Evolutionary conservation across 2,797 vertebrate species (phyloP), one percentile per base, ranked within the genome.

Genomic region (Falco novaeseelandiae): DNA sequence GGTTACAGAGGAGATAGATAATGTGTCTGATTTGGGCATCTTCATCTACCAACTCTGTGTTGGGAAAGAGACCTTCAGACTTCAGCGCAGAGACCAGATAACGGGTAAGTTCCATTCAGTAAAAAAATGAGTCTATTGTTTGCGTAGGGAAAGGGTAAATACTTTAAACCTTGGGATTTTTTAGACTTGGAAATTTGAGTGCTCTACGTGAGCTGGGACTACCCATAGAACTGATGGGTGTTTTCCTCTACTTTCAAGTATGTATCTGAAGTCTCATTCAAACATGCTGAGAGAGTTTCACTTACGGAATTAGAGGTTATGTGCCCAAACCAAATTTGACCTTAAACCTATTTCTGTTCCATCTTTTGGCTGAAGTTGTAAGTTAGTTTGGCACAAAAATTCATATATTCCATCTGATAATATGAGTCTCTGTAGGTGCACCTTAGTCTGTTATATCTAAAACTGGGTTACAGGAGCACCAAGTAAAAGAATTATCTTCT

Each of bases 31-130:
- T 9, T 97, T 99, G 96, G 99, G 99, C n/a, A 98, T 98, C 96
- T 99, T 99, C 97, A 99, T 99, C 97, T 99, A 98, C 90, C 98
- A 98, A 18, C 99, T 99, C 95, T 99, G 99, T 93, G 98, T 98
- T 14, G 99, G 99, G 12, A 99, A 98, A 95, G 99, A 99, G 67
- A 99, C 99, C 0, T 99, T 99, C 98, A 98, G 98, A 57, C 99
- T 99, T 97, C 98, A 98, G 69, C 98, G 98, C 70, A 99, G 99
- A 94, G 98, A 98, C 79, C 98, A 98, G 46, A 97, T 99, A 71
- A 93, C 97, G 71, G 99, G 99, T 98, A 94, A 93, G 97, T 21
- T 93, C 71, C 13, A 23, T n/a, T 17, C 12, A 11, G 54, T 25
- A 36, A 17, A 57, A 52, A 52, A 57, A 3, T 1, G 13, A 6